Evolutionary conservation across 2,888 invertebrate species (phyloP).

Genomic region (Gymnoscelis rufifasciata): DNA sequence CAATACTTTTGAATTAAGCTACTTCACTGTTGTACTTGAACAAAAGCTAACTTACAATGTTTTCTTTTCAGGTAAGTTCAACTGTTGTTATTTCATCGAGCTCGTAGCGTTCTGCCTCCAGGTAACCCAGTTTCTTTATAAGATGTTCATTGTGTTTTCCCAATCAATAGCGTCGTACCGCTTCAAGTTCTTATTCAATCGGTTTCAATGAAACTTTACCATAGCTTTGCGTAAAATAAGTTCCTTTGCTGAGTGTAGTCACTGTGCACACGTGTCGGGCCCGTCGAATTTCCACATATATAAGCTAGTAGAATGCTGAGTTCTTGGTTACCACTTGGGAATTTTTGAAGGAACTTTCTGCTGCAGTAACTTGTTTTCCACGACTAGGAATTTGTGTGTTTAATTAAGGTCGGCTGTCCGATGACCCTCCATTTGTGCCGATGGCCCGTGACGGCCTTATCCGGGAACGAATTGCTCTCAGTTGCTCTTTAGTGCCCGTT

Average conservation of each 20-base stretch:
- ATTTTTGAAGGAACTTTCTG: conserved; percentile 31
- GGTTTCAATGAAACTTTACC: conserved; percentile 3
- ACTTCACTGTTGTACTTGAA: conserved; percentile 19
- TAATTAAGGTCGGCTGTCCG: conserved; percentile 66
- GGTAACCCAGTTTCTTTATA: conserved; percentile 23
- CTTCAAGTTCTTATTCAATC: conserved; percentile 10
- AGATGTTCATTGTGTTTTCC: conserved; percentile 14
- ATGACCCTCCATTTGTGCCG: conserved; percentile 70
- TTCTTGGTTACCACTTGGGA: conserved; percentile 28
- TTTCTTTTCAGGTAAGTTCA: conserved; percentile 65
- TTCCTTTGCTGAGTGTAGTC: no score
- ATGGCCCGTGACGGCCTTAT: conserved; percentile 65
- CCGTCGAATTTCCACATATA: conserved; percentile 15
- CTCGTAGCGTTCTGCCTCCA: conserved; percentile 29
- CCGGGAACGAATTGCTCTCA: conserved; percentile 63
- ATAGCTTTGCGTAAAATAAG: not conserved
- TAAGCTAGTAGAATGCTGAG: conserved; percentile 31
- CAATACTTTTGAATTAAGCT: conserved; percentile 14
- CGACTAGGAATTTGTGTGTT: conserved; percentile 61
- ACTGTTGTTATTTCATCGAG: conserved; percentile 26
- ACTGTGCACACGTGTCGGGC: no score
- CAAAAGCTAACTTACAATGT: conserved; percentile 26
- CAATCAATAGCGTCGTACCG: conserved; percentile 15
- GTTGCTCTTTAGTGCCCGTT: conserved; percentile 48
- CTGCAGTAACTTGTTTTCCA: conserved; percentile 32